phyloP scores from a whole-genome alignment of 2,113 vertebrate genomes.

The Megaleporinus macrocephalus region DNA sequence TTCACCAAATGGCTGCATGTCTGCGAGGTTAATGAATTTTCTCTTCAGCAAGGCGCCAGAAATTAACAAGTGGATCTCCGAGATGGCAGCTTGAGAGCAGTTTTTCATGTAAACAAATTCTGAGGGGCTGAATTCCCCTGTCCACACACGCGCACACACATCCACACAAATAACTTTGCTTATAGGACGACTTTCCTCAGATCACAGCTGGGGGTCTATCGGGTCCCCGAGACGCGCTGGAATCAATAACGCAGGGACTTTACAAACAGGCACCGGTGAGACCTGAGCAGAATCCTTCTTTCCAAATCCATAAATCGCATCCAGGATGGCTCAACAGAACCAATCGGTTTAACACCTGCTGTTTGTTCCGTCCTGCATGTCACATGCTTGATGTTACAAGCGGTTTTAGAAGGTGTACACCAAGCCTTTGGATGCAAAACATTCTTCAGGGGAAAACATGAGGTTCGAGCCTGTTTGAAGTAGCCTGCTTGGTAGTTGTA shows the following conservation, averaged over 20 bases:
- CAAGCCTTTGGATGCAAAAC: not conserved
- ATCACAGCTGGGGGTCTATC: conserved; percentile 66
- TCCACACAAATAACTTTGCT: conserved; percentile 37
- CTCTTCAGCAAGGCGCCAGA: conserved; percentile 69
- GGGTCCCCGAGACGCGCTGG: conserved; percentile 47
- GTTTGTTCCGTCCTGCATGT: conserved; percentile 19
- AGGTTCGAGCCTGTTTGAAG: conserved; percentile 6
- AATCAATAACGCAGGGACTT: conserved; percentile 61
- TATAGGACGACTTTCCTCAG: conserved; percentile 59
- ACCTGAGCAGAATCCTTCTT: conserved; percentile 19
- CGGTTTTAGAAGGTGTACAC: not conserved
- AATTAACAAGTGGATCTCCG: conserved; percentile 74
- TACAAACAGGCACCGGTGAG: conserved; percentile 31
- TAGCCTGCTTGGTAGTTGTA: conserved; percentile 3
- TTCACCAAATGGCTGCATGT: conserved; percentile 72
- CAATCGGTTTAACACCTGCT: conserved; percentile 34
- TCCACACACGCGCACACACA: conserved; percentile 21
- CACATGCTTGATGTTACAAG: not conserved
- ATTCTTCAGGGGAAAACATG: not conserved
- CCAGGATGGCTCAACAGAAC: conserved; percentile 7
- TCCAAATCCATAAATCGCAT: conserved; percentile 5
- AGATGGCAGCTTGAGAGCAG: conserved; percentile 62
- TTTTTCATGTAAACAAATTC: conserved; percentile 74
- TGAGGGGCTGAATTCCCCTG: conserved; percentile 51
- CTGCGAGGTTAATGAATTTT: conserved; percentile 82